Base-by-base conservation (phyloP, 2,797 vertebrate species). In the Pseudochaenichthys georgianus region DNA sequence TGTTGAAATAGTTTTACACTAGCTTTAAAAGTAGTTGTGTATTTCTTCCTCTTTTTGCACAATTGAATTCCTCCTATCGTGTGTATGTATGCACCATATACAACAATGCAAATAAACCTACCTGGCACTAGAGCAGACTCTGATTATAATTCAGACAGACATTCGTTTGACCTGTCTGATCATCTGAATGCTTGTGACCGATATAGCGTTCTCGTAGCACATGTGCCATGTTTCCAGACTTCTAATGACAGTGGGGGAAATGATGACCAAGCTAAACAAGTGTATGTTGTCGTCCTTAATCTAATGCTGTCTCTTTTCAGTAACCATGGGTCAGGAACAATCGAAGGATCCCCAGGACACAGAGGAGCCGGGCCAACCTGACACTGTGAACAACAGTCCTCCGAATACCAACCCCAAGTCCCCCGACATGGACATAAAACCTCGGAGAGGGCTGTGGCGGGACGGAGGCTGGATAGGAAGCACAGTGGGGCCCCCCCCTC, bases 241-340 rank as follows among this genome's bases (percentile, higher is more conserved):
- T 31, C 10, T 17, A n/a, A n/a, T 28, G 23, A 19, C n/a, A 23
- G 19, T 55, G 4, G 2, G 31, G 5, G 0, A 43, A 60, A 52
- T 34, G 4, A 52, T 51, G 21, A 5, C 4, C 28, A 28, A 38
- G 41, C 53, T n/a, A 15, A 43, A 13, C 6, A 9, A 3, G 16
- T 31, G n/a, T 74, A 9, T 38, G 67, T 4, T 54, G 16, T n/a
- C 23, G 8, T 34, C 17, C 10, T 66, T 66, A 45, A 66, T 69
- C 42, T 60, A 53, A 57, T 53, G 10, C 11, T 62, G 15, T 79
- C 34, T 65, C n/a, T 15, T 70, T 59, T 57, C 78, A 82, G 83
- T 16, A 62, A 75, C 46, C 70, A 93, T 93, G 92, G 92, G 92
- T 21, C 90, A 93, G 59, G 85, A 90, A 21, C 86, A 91, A 60